phyloP scores from a whole-genome alignment of 2,113 vertebrate species.

The Calidris pugnax region DNA sequence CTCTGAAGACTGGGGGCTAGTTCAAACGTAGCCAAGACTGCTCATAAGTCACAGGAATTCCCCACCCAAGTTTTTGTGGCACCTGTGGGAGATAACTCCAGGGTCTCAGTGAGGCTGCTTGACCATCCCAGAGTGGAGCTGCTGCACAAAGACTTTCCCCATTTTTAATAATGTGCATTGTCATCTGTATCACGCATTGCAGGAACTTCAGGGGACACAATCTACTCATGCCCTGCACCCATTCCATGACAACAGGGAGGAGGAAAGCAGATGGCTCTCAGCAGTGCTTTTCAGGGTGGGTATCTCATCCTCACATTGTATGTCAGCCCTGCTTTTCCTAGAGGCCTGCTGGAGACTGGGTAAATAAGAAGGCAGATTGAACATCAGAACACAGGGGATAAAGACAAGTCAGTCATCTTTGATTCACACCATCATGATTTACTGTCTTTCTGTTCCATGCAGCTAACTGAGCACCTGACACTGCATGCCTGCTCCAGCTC shows the following conservation, averaged over 20 bases:
- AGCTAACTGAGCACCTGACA: neutral
- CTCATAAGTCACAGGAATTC: too few species aligned
- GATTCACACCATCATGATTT: neutral
- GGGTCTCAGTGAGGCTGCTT: too few species aligned
- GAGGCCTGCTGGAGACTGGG: neutral
- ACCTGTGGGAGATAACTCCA: too few species aligned
- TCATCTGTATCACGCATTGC: neutral
- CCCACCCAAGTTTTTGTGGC: too few species aligned
- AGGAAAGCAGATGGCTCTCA: too few species aligned
- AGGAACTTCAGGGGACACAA: neutral
- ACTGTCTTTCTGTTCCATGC: neutral
- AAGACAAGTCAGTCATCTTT: neutral
- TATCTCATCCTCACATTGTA: neutral
- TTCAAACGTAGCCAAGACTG: too few species aligned
- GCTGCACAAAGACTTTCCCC: too few species aligned
- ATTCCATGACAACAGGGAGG: neutral
- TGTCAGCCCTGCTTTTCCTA: neutral
- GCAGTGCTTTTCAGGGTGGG: too few species aligned
- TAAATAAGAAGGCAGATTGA: neutral
- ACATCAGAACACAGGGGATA: neutral
- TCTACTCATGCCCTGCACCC: neutral
- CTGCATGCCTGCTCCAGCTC: neutral
- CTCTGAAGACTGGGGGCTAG: too few species aligned
- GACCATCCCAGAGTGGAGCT: too few species aligned
- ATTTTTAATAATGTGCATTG: neutral